Conservation (phyloP, 2,888 invertebrate genomes). For the Hymenopus coronatus region DNA sequence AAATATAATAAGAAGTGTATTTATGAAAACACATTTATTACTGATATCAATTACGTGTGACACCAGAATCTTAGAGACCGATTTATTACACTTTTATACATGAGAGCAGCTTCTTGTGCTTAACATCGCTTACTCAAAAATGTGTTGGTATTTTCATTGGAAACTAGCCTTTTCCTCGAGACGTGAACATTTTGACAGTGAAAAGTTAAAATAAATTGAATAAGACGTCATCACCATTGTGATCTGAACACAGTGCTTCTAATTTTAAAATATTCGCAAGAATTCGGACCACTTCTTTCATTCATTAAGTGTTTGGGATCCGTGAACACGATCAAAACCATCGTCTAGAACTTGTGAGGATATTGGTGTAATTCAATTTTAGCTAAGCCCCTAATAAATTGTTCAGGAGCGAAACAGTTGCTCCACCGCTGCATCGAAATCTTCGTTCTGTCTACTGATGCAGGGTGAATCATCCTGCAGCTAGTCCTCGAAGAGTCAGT, state of each 20-base stretch:
- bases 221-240: neutral
- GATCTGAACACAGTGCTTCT: neutral
- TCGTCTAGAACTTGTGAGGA: too few species aligned
- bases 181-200: neutral
- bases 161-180: neutral
- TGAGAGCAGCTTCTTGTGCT: neutral
- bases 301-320: too few species aligned
- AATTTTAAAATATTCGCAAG: neutral
- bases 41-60: neutral
- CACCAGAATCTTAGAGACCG: neutral
- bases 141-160: neutral
- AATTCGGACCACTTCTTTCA: neutral
- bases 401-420: neutral
- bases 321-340: too few species aligned
- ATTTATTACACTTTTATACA: neutral
- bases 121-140: neutral
- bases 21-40: neutral
- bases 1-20: neutral
- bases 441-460: neutral
- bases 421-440: neutral
- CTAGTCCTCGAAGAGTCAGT: slow-evolving; percentile 20
- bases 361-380: too few species aligned
- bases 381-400: too few species aligned
- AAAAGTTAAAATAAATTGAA: neutral
- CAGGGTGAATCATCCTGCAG: neutral